Conservation (phyloP, 2,797 vertebrate genomes). For the Neostethus bicornis region DNA sequence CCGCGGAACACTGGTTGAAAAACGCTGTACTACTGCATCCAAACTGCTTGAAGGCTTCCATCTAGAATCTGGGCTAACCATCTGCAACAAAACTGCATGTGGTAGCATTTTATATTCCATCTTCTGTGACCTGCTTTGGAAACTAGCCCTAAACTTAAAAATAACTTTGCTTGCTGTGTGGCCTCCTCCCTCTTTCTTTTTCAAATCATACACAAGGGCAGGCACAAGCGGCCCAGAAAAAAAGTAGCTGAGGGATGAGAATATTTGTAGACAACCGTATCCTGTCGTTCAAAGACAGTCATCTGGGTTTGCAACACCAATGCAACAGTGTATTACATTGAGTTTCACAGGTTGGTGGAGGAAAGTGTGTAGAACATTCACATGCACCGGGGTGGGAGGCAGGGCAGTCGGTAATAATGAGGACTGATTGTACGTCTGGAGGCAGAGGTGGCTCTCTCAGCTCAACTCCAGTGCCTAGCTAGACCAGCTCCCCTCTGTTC, state of each 20-base stretch:
- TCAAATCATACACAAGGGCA: conserved; percentile 8
- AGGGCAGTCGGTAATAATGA: conserved; percentile 65
- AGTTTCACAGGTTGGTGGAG: conserved; percentile 35
- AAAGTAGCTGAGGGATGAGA: conserved; percentile 29
- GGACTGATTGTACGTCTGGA: conserved; percentile 74
- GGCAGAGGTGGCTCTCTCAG: conserved; percentile 64
- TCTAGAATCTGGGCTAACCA: conserved; percentile 61
- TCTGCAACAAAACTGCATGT: conserved; percentile 59
- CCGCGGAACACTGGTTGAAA: no score
- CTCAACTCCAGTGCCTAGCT: conserved; percentile 55
- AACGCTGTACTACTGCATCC: conserved; percentile 21
- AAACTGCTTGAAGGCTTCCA: conserved; percentile 42
- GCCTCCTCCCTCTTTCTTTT: conserved; percentile 7
- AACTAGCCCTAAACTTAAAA: conserved; percentile 64
- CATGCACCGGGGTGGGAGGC: conserved; percentile 44
- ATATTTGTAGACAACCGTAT: conserved; percentile 45
- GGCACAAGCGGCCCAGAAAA: conserved; percentile 23
- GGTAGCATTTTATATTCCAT: conserved; percentile 62
- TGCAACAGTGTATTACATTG: conserved; percentile 27
- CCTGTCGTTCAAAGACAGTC: conserved; percentile 24
- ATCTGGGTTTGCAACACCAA: conserved; percentile 31
- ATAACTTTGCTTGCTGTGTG: conserved; percentile 58
- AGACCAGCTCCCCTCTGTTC: conserved; percentile 60
- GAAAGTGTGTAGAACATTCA: conserved; percentile 51
- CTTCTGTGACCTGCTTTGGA: conserved; percentile 43